Base-by-base conservation (phyloP, 1,140 invertebrate species). In the Acromyrmex charruanus region DNA sequence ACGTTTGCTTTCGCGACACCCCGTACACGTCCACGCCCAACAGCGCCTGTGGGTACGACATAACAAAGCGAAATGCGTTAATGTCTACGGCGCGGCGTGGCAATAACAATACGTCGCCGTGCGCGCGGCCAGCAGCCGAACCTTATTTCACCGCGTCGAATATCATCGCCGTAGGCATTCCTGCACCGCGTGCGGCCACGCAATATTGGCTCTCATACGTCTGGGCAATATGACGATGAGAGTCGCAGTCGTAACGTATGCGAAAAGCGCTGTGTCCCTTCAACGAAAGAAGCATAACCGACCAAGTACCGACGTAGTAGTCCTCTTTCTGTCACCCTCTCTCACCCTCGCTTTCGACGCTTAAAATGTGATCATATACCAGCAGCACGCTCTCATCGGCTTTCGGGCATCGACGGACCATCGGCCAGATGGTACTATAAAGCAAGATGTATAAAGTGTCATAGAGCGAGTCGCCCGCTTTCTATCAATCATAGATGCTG, bases 101-200 rank as follows among this genome's bases (percentile, higher is more conserved):
- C 69, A 75, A 61, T 75, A 75, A 72, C 80, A 72, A 75, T 84
- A 75, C 55, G 69, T 84, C 68, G 74, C 74, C n/a, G n/a, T 3
- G 77, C 35, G 65, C 49, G 44, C 51, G 31, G 10, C 1, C 63
- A 58, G 35, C 80, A 74, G 68, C 39, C 80, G 69, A 74, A 84
- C 80, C 79, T 84, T 84, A 84, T 84, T 84, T 84, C 55, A 84
- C 16, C 80, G 80, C 55, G 12, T 74, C 80, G 80, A 84, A 74
- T 84, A 84, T 84, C 80, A 51, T 84, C 55, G 80, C 80, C 80
- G 80, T 61, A 74, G 55, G 80, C 80, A 61, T 84, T 74, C n/a
- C 39, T 61, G 39, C 66, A 44, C 80, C 44, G 55, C 69, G 58
- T 63, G 80, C 28, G n/a, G n/a, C 68, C 55, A 35, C 66, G 53